A percentile compares a stretch with the other conserved stretches of the same genome.
These are phyloP conservation scores for Athripsodes cinereus DNA, from an alignment of 2,888 invertebrate species.

Conservation along the genomic window DNA sequence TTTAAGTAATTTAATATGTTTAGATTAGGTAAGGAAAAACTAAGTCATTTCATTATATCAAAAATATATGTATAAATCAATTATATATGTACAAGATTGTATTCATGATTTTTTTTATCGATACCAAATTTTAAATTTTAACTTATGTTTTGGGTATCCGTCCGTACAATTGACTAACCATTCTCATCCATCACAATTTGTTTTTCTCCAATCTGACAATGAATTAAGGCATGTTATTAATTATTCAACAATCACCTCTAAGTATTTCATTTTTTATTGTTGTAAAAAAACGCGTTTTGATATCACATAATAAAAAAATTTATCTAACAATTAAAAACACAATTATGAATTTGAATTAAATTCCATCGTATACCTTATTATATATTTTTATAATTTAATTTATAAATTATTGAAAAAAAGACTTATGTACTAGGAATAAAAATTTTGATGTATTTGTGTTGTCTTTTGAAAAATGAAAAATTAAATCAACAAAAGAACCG, in stretches of 20 bases:
- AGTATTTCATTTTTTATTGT: background rate
- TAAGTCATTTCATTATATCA: constrained; percentile 26
- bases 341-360: background rate
- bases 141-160: too few species aligned
- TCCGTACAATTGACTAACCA: too few species aligned
- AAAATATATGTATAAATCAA: constrained; percentile 8
- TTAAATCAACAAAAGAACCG: constrained; percentile 1
- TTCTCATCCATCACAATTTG: too few species aligned
- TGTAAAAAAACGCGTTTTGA: background rate
- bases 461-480: background rate
- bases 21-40: constrained; percentile 27
- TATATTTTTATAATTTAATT: constrained; percentile 2
- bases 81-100: background rate
- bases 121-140: too few species aligned
- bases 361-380: background rate
- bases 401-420: constrained; percentile 1
- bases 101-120: background rate
- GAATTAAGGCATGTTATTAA: background rate
- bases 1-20: constrained; percentile 26
- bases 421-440: background rate
- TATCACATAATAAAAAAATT: too few species aligned
- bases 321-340: background rate
- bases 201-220: too few species aligned
- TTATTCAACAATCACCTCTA: background rate
- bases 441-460: background rate